A percentile compares a stretch with the other conserved stretches of the same genome.
These are phyloP conservation scores for Hybos culiciformis DNA, from an alignment of 2,888 invertebrate species.

Conservation along the genomic window DNA sequence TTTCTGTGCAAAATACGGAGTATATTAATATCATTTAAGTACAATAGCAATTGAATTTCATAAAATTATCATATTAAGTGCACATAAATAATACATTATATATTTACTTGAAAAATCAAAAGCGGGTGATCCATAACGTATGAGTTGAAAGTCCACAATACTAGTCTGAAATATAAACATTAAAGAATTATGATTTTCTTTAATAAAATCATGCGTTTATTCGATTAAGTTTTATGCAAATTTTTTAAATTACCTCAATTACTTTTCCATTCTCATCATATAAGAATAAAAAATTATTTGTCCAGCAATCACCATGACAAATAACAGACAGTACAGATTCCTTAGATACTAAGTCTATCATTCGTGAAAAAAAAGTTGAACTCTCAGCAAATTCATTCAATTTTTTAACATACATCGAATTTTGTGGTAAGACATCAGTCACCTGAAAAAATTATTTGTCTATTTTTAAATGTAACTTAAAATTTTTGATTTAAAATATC, in stretches of 20 bases:
- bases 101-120: slow-evolving; percentile 52
- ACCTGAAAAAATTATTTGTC: slow-evolving; percentile 19
- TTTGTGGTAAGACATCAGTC: slow-evolving; percentile 27
- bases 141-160: slow-evolving; percentile 56
- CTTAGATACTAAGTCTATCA: slow-evolving; percentile 49
- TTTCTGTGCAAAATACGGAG: too few relatives aligned
- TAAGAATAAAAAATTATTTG: slow-evolving; percentile 55
- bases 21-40: too few relatives aligned
- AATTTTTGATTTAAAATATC: background rate
- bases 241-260: slow-evolving; percentile 35
- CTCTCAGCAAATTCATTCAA: slow-evolving; percentile 47
- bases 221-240: background rate
- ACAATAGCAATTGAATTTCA: too few relatives aligned
- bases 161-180: slow-evolving; percentile 39
- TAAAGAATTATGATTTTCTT: background rate
- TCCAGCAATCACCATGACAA: slow-evolving; percentile 64
- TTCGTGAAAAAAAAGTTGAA: slow-evolving; percentile 50
- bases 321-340: slow-evolving; percentile 53
- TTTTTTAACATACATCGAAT: slow-evolving; percentile 42
- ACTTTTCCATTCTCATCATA: slow-evolving; percentile 40
- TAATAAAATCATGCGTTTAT: slow-evolving; percentile 5
- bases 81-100: too few relatives aligned
- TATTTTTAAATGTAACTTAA: background rate
- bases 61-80: too few relatives aligned
- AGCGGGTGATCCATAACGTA: slow-evolving; percentile 54